A percentile compares a stretch with the other conserved stretches of the same genome.
Evolutionary conservation across 2,113 vertebrate species (phyloP).

Genomic region (Oriolus oriolus): DNA sequence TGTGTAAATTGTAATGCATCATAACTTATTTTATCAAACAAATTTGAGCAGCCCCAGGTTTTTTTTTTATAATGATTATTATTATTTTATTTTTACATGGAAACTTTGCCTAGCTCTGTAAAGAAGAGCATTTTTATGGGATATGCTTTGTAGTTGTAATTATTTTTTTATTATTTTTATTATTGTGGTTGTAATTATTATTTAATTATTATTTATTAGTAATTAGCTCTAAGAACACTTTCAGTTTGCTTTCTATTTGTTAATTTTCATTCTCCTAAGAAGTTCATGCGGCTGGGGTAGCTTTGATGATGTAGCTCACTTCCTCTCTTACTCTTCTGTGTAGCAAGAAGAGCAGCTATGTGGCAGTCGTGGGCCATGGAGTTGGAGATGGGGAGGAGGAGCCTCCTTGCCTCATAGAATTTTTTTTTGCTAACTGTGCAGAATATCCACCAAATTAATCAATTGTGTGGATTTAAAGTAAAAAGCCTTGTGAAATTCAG

Average conservation of each 20-base stretch:
- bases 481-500: background rate
- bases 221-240: background rate
- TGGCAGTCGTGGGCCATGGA: background rate
- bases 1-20: slow-evolving; percentile 57
- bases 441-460: background rate
- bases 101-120: background rate
- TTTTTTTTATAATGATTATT: background rate
- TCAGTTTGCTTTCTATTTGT: background rate
- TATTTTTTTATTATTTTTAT: background rate
- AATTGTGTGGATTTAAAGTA: background rate
- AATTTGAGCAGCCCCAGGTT: background rate
- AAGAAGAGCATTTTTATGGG: background rate
- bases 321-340: background rate
- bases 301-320: background rate
- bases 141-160: background rate
- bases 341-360: background rate
- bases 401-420: background rate
- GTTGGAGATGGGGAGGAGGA: background rate
- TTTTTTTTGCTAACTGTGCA: background rate
- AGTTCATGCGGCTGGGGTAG: background rate
- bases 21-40: slow-evolving; percentile 55
- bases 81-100: background rate
- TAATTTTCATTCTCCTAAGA: slow-evolving; percentile 4
- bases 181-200: background rate
- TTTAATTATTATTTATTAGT: background rate